Evolutionary conservation across 2,113 vertebrate species (phyloP).

Genomic region (Eublepharis macularius): DNA sequence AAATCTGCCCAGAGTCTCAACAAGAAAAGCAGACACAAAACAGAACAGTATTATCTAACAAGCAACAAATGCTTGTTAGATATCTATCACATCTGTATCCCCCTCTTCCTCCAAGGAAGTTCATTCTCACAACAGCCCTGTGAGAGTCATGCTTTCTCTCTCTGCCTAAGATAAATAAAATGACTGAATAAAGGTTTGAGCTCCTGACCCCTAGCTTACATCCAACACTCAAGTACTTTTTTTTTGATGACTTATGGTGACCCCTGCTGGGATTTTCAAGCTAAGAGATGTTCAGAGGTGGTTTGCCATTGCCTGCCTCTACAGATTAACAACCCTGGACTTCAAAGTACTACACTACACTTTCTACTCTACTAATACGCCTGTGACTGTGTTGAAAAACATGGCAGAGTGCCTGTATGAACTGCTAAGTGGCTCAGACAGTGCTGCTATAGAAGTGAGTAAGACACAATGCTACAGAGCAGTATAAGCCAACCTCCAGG

Average conservation of each 20-base stretch:
- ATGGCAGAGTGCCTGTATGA: background rate
- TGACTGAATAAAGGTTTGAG: background rate
- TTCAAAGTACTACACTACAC: too few species aligned
- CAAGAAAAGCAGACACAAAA: too few species aligned
- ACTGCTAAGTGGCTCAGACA: background rate
- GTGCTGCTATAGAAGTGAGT: background rate
- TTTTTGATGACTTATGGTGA: too few species aligned
- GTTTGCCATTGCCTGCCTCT: background rate
- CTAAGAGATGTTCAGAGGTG: too few species aligned
- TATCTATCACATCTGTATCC: background rate
- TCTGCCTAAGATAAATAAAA: background rate
- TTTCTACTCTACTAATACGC: background rate
- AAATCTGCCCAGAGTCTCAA: too few species aligned
- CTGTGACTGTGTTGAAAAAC: background rate
- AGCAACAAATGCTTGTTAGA: too few species aligned
- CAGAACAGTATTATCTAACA: too few species aligned
- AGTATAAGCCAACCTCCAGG: background rate
- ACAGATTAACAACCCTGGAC: too few species aligned
- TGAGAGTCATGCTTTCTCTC: background rate
- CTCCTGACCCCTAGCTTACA: background rate
- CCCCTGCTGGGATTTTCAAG: too few species aligned
- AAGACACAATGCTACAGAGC: background rate
- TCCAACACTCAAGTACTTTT: background rate
- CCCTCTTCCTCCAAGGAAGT: background rate
- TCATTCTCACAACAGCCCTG: background rate